Evolutionary conservation across 2,797 vertebrate genomes (phyloP), one percentile per base, ranked within the genome.

Genomic region (Notoglanidium macrostoma): DNA sequence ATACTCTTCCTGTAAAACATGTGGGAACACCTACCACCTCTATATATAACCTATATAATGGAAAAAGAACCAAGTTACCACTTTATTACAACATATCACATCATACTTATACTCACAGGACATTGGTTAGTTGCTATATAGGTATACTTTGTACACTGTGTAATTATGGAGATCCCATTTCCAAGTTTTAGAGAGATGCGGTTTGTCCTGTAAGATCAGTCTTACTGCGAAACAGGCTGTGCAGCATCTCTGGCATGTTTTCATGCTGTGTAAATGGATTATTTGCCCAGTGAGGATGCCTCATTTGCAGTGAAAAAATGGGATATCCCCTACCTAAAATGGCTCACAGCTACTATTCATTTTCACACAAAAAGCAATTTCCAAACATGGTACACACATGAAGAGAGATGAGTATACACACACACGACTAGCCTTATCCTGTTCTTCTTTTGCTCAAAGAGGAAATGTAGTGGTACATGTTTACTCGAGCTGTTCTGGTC

Each of bases 371-470:
- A 87, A 15, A 59, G 86, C 86, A 82, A 73, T 82, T 87, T 87
- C 55, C n/a, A 19, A 63, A 74, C 67, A 79, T 81, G 65, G 83
- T 49, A 67, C 44, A 23, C 87, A 82, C 14, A 44, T 54, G 74
- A 61, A 57, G 54, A 61, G 54, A 57, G 14, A 61, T 81, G 78
- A 81, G 63, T 9, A 49, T 54, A 73, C 54, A 72, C 72, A 83
- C 46, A 67, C 63, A 79, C 67, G 65, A 54, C 81, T 57, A 67
- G 32, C 67, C 44, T 44, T 51, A 77, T 65, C 19, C 67, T 86
- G 49, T 88, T 68, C 76, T 86, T 63, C 59, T 87, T 89, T 70
- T 90, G 88, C 88, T 85, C 85, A 83, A 85, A 84, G 87, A 77
- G 74, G 83, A 82, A 87, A 81, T 86, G 81, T 86, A 89, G 85